A percentile compares a stretch with the other conserved stretches of the same genome.
Evolutionary conservation across 1,140 invertebrate genomes (phyloP).

Genomic region (Potamilus streckersoni): DNA sequence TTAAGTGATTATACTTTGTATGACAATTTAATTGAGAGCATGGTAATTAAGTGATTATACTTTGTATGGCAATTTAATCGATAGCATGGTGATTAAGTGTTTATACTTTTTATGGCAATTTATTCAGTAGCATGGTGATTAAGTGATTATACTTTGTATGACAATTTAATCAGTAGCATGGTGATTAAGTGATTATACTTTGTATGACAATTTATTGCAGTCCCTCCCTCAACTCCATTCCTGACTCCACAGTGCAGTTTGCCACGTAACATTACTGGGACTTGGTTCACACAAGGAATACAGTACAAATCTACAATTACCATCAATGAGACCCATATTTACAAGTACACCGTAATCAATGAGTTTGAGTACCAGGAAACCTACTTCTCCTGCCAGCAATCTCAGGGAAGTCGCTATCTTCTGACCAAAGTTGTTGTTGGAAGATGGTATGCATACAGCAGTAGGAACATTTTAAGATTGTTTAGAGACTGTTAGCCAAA

Average conservation of each 20-base stretch:
- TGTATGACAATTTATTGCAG: slow-evolving; percentile 33
- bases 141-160: slow-evolving; percentile 8
- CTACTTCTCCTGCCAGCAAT: slow-evolving; percentile 93
- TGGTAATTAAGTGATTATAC: background rate
- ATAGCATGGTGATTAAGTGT: too few species aligned
- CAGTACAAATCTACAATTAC: slow-evolving; percentile 83
- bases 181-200: slow-evolving; percentile 3
- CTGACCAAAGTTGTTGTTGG: slow-evolving; percentile 96
- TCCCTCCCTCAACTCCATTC: slow-evolving; percentile 45
- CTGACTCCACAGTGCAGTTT: slow-evolving; percentile 91
- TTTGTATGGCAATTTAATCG: slow-evolving; percentile 2
- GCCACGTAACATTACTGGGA: slow-evolving; percentile 92
- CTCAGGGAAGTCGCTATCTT: slow-evolving; percentile 87
- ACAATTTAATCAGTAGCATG: too few species aligned
- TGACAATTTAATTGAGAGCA: slow-evolving; percentile 8
- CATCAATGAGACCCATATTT: slow-evolving; percentile 95
- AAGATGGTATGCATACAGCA: slow-evolving; percentile 79
- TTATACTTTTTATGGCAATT: slow-evolving; percentile 13
- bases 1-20: slow-evolving; percentile 7
- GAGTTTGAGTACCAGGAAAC: slow-evolving; percentile 79
- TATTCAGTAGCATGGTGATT: background rate
- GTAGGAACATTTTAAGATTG: background rate
- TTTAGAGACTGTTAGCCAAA: background rate
- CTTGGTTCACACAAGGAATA: slow-evolving; percentile 94
- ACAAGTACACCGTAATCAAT: slow-evolving; percentile 92